Evolutionary conservation across 2,113 vertebrate species (phyloP), one percentile per base, ranked within the genome.

Genomic region (Callocephalon fimbriatum): DNA sequence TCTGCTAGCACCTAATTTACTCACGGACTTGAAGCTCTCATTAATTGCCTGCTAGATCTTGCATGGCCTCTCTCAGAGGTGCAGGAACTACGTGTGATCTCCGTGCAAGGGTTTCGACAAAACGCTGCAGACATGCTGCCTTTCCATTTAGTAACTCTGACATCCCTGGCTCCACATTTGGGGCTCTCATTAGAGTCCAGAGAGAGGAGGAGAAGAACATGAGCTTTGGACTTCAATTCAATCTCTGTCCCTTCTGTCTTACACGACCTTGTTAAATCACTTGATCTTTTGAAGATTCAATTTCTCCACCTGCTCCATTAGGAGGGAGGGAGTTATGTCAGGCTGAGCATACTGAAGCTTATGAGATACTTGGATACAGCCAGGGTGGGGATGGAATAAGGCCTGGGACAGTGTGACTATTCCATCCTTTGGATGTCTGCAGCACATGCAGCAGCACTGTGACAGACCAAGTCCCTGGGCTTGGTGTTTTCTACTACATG

Each of bases 11-110:
- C 31, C 66, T 75, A 48, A 88, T 88, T 92, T 78, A 61, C 56
- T 27, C 50, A 32, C 6, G 68, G 70, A 38, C 66, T 61, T 62
- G 27, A 38, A 93, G 85, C 51, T 58, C 44, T 94, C 65, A 40
- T 74, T 94, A 93, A 84, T 56, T 87, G 76, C 44, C 76, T 84
- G 70, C 61, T 84, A 42, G 86, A 74, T 91, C 32, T 71, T 18
- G 38, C 56, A 25, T 3, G 40, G 66, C 37, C 67, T 66, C 83
- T 87, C 84, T 76, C 6, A 13, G 56, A 87, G 56, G 51, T 47
- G 26, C 53, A 13, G 2, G 48, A 61, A 32, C 73, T 20, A 15
- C 0, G 17, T 25, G 15, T 50, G 71, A 61, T 71, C 23, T 61
- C 86, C 37, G 61, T 12, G 48, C 48, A 37, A 25, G 45, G 38